Evolutionary conservation across 2,888 invertebrate genomes (phyloP).

Genomic region (Athalia rosae): DNA sequence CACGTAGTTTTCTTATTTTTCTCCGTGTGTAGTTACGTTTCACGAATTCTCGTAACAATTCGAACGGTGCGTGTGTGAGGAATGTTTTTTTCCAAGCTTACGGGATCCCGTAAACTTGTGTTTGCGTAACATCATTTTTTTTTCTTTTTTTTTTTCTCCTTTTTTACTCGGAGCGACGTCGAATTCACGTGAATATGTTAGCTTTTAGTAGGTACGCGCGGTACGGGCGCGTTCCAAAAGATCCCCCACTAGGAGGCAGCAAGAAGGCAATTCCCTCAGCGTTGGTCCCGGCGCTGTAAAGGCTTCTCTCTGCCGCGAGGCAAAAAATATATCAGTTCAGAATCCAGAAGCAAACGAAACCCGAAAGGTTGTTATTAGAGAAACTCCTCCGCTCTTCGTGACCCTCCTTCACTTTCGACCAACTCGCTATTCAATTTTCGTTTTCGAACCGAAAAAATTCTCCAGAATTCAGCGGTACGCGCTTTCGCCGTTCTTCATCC

Average conservation of each 20-base stretch:
- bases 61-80: no score
- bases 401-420: neutral
- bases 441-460: neutral
- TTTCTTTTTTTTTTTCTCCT: neutral
- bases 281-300: slow-evolving; percentile 12
- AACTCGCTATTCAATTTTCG: neutral
- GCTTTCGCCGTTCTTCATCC: no score
- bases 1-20: no score
- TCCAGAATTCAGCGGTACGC: neutral
- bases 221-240: neutral
- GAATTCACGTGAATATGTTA: slow-evolving; percentile 7
- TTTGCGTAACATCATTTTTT: neutral
- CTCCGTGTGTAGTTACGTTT: no score
- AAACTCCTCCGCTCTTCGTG: neutral
- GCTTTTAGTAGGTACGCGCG: neutral
- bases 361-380: slow-evolving; percentile 15
- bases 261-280: slow-evolving; percentile 24
- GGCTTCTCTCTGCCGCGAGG: neutral
- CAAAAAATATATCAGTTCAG: neutral
- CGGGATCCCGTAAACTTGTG: no score
- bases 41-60: no score
- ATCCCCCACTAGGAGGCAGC: slow-evolving; percentile 25
- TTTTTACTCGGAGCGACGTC: neutral
- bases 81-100: no score
- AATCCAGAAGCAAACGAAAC: slow-evolving; percentile 13